These are phyloP conservation scores for Pantherophis vulpinus DNA, from an alignment of 2,797 vertebrate genomes.

Conservation along the genomic window DNA sequence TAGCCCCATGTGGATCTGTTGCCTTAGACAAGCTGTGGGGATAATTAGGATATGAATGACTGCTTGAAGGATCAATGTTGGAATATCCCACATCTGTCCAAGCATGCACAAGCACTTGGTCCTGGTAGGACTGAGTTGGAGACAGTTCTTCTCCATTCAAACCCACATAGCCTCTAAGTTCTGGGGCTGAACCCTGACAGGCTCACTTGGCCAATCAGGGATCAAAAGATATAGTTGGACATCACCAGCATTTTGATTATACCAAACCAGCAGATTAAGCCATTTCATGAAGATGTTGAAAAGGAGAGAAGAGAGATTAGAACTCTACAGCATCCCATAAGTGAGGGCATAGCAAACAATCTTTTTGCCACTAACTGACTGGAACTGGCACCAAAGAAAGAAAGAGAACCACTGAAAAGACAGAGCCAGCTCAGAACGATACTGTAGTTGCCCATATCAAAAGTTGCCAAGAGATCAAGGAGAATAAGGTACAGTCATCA, in stretches of 20 bases:
- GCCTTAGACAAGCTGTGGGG: neutral
- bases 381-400: neutral
- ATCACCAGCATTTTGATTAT: neutral
- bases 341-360: neutral
- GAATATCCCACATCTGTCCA: neutral
- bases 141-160: neutral
- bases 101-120: neutral
- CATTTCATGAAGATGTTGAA: neutral
- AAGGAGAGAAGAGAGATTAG: neutral
- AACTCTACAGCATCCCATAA: neutral
- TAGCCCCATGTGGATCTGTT: neutral
- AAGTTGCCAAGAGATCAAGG: neutral
- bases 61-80: neutral
- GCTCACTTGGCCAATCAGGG: neutral
- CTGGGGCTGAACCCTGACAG: neutral
- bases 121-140: neutral
- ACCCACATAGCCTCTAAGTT: neutral
- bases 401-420: neutral
- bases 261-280: neutral
- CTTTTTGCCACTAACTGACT: neutral
- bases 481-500: neutral
- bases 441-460: neutral
- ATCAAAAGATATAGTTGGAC: neutral
- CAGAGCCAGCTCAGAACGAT: neutral
- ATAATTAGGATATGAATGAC: neutral